Evolutionary conservation across 1,140 invertebrate species (phyloP), one percentile per base, ranked within the genome.

Genomic region (Diorhabda carinulata): DNA sequence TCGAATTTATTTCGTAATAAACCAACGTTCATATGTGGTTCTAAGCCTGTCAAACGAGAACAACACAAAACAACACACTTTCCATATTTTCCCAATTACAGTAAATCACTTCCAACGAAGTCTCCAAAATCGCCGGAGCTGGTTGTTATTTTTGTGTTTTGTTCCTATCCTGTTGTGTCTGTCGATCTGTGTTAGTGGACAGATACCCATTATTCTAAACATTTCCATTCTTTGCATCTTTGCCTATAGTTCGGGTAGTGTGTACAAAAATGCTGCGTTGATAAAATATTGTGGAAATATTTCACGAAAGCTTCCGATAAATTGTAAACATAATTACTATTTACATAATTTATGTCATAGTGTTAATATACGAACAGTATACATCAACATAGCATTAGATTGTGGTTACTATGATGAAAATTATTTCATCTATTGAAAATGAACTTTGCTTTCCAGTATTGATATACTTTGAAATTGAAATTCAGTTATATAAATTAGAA

Each of bases 21-120:
- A 52, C 47, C n/a, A 52, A 52, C 47, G 3, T 52, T n/a, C 47
- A 52, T n/a, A 52, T 52, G 47, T 52, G 47, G 47, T n/a, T 52
- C 47, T 52, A 52, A 52, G 47, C n/a, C 47, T 52, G 47, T 52
- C 47, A 52, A n/a, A 52, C 6, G 6, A 52, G 47, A 52, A 52
- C 47, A 52, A 52, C 6, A 52, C 47, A 52, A n/a, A 52, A 52
- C 47, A 52, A 52, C 47, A 52, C 47, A 52, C 47, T 52, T 52
- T 52, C 47, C 47, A 52, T 52, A 52, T 52, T 52, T 52, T 52
- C 47, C 47, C 47, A 52, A 52, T 52, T 52, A 52, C 47, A 52
- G 47, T 52, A 52, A 52, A 52, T 52, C 47, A 52, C 47, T 52
- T 52, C 47, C 47, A 52, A n/a, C 47, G 47, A 52, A 4, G 47